Evolutionary conservation across 2,888 invertebrate genomes (phyloP).

Genomic region (Dasysyrphus tricinctus): DNA sequence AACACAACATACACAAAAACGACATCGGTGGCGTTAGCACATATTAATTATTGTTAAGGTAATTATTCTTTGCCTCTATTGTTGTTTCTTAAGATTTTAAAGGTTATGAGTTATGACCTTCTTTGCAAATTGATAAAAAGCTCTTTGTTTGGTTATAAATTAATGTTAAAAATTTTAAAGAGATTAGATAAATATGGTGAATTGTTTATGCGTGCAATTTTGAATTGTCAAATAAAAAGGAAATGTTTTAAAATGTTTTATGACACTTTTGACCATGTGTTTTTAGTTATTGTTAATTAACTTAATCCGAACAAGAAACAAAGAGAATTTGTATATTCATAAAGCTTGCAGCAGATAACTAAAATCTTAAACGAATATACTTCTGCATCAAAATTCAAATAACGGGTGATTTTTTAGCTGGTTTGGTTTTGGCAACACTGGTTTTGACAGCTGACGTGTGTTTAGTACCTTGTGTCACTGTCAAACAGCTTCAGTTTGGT

Average conservation of each 20-base stretch:
- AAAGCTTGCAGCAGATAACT: neutral
- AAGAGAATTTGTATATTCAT: constrained; percentile 25
- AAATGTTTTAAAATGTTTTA: constrained; percentile 38
- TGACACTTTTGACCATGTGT: constrained; percentile 23
- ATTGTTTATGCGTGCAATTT: constrained; percentile 55
- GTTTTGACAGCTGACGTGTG: no score
- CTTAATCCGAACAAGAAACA: constrained; percentile 12
- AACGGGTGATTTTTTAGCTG: no score
- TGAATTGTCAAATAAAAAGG: constrained; percentile 47
- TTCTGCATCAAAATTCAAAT: no score
- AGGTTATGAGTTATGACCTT: constrained; percentile 46
- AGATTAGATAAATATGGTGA: neutral
- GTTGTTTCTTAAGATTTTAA: constrained; percentile 49
- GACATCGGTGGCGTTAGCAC: constrained; percentile 6
- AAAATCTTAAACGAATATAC: no score
- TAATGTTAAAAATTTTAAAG: neutral
- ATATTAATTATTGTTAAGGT: constrained; percentile 43
- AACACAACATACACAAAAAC: constrained; percentile 35
- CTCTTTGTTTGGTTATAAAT: constrained; percentile 4
- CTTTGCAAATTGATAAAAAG: constrained; percentile 44
- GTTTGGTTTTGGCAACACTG: no score
- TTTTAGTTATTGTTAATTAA: constrained; percentile 4
- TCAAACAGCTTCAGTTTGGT: no score
- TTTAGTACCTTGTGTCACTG: no score
- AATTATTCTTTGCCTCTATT: constrained; percentile 56